Percentiles rank a stretch among this genome's conserved stretches.
These are phyloP conservation scores for Brachymystax lenok DNA, from an alignment of 2,797 vertebrate genomes.

Conservation along the genomic window DNA sequence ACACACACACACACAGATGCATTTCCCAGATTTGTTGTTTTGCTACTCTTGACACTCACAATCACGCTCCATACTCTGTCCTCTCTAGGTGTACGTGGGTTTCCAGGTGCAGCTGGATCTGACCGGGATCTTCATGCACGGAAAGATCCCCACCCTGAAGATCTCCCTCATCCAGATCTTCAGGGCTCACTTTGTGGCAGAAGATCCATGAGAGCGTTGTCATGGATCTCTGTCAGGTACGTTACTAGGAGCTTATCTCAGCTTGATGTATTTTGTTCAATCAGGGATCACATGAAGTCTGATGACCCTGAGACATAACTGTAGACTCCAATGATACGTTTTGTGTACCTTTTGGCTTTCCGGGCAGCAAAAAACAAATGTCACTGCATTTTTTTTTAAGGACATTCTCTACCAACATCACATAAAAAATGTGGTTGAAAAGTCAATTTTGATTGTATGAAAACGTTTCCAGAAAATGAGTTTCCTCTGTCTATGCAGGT, in stretches of 20 bases:
- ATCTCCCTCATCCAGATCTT: constrained; percentile 99
- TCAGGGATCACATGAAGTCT: background rate
- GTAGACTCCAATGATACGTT: background rate
- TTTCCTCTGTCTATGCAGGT: constrained; percentile 75
- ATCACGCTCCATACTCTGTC: background rate
- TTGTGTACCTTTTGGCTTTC: background rate
- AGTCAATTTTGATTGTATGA: too few species aligned
- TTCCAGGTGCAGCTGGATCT: constrained; percentile 98
- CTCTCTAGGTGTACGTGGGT: constrained; percentile 91
- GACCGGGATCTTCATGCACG: constrained; percentile 99
- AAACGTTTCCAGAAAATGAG: background rate
- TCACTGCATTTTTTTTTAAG: background rate
- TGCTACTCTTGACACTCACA: background rate
- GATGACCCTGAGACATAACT: background rate
- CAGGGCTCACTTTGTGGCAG: constrained; percentile 99
- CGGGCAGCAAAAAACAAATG: background rate
- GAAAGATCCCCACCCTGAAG: constrained; percentile 98
- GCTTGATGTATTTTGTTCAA: background rate
- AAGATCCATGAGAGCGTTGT: constrained; percentile 99
- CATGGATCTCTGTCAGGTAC: constrained; percentile 98
- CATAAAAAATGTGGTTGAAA: too few species aligned
- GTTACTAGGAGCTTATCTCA: background rate
- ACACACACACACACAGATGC: background rate
- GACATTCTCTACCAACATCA: background rate
- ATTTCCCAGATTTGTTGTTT: background rate